These are phyloP conservation scores for Pristis pectinata DNA, from an alignment of 2,797 vertebrate genomes.

Conservation along the genomic window DNA sequence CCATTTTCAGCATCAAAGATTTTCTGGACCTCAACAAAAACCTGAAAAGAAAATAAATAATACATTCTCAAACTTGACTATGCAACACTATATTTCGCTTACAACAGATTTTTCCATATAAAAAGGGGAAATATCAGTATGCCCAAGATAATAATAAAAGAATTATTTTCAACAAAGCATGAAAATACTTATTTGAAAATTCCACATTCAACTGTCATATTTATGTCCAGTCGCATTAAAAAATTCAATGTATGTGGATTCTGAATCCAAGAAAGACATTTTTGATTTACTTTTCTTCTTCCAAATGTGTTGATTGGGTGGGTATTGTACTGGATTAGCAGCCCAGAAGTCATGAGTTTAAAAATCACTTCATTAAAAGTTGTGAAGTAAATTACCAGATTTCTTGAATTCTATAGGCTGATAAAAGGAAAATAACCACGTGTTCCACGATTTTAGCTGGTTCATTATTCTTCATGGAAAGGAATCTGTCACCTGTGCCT, in stretches of 20 bases:
- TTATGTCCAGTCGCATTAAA: too few relatives aligned
- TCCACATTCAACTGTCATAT: neutral
- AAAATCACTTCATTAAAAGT: neutral
- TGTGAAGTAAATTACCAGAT: neutral
- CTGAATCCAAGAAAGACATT: neutral
- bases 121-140: neutral
- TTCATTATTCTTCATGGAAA: neutral
- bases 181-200: neutral
- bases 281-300: neutral
- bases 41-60: slow-evolving; percentile 60
- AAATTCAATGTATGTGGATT: neutral
- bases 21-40: slow-evolving; percentile 81
- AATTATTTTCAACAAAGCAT: neutral
- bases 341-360: neutral
- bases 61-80: neutral
- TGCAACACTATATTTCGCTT: neutral
- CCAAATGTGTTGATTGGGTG: neutral
- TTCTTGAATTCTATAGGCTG: neutral
- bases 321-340: neutral
- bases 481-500: neutral
- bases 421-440: neutral
- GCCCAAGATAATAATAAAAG: neutral
- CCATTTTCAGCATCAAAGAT: slow-evolving; percentile 83
- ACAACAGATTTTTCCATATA: neutral
- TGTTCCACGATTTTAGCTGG: neutral